phyloP scores from a whole-genome alignment of 2,888 invertebrate genomes.

The Pyrgus malvae region DNA sequence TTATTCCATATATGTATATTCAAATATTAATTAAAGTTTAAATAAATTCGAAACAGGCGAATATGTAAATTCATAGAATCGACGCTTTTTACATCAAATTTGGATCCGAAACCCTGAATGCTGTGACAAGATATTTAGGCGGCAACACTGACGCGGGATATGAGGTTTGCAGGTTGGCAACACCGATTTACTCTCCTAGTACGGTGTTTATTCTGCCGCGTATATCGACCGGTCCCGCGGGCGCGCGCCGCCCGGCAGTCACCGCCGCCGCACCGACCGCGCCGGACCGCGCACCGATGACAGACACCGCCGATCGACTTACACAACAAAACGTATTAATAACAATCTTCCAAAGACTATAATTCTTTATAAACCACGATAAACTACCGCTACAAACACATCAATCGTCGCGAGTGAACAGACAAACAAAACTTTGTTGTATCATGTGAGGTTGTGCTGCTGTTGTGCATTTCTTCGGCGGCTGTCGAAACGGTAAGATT shows the following conservation, averaged over 20 bases:
- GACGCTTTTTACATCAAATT: too few relatives aligned
- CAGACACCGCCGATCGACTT: conserved; percentile 61
- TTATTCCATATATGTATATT: too few relatives aligned
- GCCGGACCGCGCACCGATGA: conserved; percentile 53
- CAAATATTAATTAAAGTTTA: too few relatives aligned
- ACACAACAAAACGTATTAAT: conserved; percentile 41
- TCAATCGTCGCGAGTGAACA: conserved; percentile 36
- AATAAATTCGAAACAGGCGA: too few relatives aligned
- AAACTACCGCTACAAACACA: conserved; percentile 27
- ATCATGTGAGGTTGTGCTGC: conserved; percentile 58
- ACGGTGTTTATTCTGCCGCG: conserved; percentile 79
- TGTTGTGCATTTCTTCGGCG: conserved; percentile 55
- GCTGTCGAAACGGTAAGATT: conserved; percentile 66
- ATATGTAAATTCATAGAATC: too few relatives aligned
- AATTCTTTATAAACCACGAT: conserved; percentile 17
- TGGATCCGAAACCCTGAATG: too few relatives aligned
- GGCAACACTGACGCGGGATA: conserved; percentile 50
- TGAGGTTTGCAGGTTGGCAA: conserved; percentile 52
- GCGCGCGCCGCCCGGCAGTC: conserved; percentile 69
- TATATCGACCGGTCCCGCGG: conserved; percentile 71
- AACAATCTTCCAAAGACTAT: conserved; percentile 7
- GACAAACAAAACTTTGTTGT: conserved; percentile 47
- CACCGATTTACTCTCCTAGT: conserved; percentile 52
- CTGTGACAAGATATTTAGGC: too few relatives aligned
- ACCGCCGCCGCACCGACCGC: conserved; percentile 48